Conservation (phyloP, 2,113 vertebrate species). For the Bambusicola thoracicus region DNA sequence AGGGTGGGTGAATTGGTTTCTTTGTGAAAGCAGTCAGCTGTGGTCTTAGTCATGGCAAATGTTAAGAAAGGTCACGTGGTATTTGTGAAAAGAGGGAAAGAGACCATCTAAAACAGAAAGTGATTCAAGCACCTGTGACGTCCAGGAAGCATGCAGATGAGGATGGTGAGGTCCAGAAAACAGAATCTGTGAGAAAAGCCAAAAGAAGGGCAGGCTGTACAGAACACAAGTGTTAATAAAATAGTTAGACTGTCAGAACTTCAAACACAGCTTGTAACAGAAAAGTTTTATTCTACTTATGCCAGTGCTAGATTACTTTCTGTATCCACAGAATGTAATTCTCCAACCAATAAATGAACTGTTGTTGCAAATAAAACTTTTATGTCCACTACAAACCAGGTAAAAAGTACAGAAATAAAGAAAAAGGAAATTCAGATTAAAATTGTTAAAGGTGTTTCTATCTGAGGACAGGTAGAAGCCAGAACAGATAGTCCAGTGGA, state of each 20-base stretch:
- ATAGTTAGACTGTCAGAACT: background rate
- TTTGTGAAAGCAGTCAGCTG: constrained; percentile 29
- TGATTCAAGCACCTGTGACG: background rate
- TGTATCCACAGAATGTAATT: background rate
- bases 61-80: background rate
- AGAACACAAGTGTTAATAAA: background rate
- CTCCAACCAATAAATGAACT: background rate
- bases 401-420: background rate
- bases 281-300: background rate
- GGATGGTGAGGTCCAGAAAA: background rate
- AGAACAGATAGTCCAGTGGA: background rate
- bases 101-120: background rate
- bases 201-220: background rate
- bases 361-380: background rate
- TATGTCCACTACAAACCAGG: background rate
- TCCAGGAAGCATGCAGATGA: background rate
- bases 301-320: background rate
- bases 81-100: background rate
- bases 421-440: background rate
- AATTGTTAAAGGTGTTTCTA: background rate
- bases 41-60: constrained; percentile 25
- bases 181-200: background rate
- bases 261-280: background rate
- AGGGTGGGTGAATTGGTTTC: background rate
- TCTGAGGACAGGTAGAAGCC: background rate